Evolutionary conservation across 2,797 vertebrate species (phyloP).

Genomic region (Aeoliscus strigatus): DNA sequence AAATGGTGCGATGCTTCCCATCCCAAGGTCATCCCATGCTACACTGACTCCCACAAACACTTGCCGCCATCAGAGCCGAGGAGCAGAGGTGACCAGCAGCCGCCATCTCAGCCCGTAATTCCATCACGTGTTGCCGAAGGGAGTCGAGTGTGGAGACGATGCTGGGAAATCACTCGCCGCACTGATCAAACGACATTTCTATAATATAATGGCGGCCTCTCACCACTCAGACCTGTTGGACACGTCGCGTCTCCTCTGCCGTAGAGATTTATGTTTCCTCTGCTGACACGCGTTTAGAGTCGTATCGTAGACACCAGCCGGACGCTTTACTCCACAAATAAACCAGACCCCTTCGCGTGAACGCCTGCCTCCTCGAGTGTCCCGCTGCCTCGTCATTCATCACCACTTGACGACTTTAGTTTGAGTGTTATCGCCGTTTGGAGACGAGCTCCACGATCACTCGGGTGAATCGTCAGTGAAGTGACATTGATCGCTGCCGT

Average conservation of each 20-base stretch:
- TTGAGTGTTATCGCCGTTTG: constrained; percentile 61
- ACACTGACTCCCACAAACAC: constrained; percentile 60
- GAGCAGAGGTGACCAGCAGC: constrained; percentile 28
- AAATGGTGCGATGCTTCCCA: constrained; percentile 66
- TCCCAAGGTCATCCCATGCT: constrained; percentile 71
- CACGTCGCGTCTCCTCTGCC: constrained; percentile 28
- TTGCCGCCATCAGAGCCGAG: constrained; percentile 33
- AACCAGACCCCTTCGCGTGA: constrained; percentile 37
- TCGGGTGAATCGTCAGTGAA: constrained; percentile 54
- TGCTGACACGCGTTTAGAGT: constrained; percentile 54
- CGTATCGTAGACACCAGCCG: constrained; percentile 48
- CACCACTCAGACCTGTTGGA: constrained; percentile 46
- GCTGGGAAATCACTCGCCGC: constrained; percentile 34
- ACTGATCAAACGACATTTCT: too few species aligned
- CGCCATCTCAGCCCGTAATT: constrained; percentile 44
- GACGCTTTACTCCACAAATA: constrained; percentile 55
- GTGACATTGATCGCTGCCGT: constrained; percentile 61
- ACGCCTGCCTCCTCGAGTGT: constrained; percentile 28
- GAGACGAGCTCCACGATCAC: constrained; percentile 56
- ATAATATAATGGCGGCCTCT: too few species aligned
- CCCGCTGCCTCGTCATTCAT: constrained; percentile 50
- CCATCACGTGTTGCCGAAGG: constrained; percentile 43
- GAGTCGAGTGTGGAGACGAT: constrained; percentile 48
- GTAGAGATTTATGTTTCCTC: constrained; percentile 53
- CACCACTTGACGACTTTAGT: constrained; percentile 57